Evolutionary conservation across 2,113 vertebrate species (phyloP).

Genomic region (Gracilinanus agilis): DNA sequence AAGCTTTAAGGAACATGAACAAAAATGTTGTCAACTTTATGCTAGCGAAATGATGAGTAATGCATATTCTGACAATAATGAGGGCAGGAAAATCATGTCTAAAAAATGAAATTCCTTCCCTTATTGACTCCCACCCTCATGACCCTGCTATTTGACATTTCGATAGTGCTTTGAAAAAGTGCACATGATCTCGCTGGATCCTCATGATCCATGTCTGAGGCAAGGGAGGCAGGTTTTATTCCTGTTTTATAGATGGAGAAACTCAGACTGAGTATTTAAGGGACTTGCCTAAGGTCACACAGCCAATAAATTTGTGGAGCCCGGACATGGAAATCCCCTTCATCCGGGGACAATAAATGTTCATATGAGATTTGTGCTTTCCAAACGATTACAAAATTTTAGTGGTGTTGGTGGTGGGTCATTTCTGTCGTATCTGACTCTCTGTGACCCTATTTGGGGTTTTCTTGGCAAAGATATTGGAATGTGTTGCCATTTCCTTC

Average conservation of each 20-base stretch:
- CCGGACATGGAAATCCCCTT: neutral
- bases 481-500: too few species aligned
- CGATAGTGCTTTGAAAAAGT: neutral
- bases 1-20: neutral
- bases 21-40: constrained; percentile 2
- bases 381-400: neutral
- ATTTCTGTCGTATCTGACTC: too few species aligned
- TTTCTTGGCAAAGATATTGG: too few species aligned
- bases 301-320: neutral
- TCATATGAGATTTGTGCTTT: neutral
- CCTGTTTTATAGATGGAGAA: neutral
- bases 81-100: neutral
- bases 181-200: neutral
- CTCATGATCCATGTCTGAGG: neutral
- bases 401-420: too few species aligned
- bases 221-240: neutral
- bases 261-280: neutral
- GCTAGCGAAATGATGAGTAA: neutral
- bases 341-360: neutral
- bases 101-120: neutral
- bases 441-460: too few species aligned
- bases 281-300: neutral
- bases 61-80: neutral
- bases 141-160: neutral
- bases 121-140: neutral